These are phyloP conservation scores for Tortrix viridana DNA, from an alignment of 2,888 invertebrate genomes.

Conservation along the genomic window DNA sequence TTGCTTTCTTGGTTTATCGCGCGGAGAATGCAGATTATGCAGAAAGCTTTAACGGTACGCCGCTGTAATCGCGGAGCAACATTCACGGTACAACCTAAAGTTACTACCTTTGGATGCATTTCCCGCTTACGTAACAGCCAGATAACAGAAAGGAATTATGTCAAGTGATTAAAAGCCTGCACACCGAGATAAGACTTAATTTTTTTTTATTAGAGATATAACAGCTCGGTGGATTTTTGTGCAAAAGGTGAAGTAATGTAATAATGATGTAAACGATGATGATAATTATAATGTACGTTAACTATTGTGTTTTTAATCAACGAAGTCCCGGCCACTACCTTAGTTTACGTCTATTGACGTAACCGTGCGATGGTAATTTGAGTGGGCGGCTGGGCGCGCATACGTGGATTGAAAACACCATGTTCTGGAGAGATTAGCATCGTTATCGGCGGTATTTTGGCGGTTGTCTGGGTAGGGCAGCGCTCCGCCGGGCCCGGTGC, in stretches of 20 bases:
- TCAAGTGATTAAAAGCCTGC: conserved; percentile 19
- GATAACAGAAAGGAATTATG: conserved; percentile 43
- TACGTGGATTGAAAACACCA: no score
- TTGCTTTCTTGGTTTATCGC: conserved; percentile 38
- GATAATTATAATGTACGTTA: no score
- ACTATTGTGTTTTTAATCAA: no score
- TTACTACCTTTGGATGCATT: conserved; percentile 32
- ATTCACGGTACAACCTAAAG: conserved; percentile 12
- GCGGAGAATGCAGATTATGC: conserved; percentile 40
- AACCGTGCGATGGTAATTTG: no score
- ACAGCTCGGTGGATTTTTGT: background rate
- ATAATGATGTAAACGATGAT: no score
- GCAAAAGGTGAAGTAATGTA: background rate
- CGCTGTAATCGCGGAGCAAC: conserved; percentile 18
- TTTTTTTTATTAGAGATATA: conserved; percentile 3
- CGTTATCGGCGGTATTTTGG: conserved; percentile 38
- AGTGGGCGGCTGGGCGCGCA: no score
- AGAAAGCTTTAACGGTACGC: conserved; percentile 29
- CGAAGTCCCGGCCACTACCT: no score
- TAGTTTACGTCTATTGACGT: no score
- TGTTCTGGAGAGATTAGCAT: background rate
- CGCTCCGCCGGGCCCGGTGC: conserved; percentile 33
- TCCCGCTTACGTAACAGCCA: conserved; percentile 46
- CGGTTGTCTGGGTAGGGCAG: conserved; percentile 44
- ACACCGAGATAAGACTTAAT: conserved; percentile 18